Evolutionary conservation across 2,888 invertebrate genomes (phyloP), one percentile per base, ranked within the genome.

Genomic region (Meloe dianella): DNA sequence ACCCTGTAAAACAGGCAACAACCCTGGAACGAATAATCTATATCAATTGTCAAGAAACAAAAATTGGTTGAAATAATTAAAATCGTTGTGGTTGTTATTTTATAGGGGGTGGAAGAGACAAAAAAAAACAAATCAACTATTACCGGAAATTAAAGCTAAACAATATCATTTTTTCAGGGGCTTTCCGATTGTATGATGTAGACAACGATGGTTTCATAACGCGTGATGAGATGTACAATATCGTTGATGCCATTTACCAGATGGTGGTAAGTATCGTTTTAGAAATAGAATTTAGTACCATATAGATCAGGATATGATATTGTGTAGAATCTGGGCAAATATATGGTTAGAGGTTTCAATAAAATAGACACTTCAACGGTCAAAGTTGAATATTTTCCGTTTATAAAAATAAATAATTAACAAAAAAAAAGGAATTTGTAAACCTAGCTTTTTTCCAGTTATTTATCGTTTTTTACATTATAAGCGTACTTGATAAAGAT

Each of bases 121-220:
- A 20, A 20, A 20, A 47, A 47, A 47, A 47, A 20, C 22, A 20
- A 20, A 22, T 29, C 38, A n/a, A 38, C 14, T 20, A 47, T 66
- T 68, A n/a, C n/a, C n/a, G n/a, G n/a, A n/a, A n/a, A n/a, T n/a
- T n/a, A n/a, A n/a, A 27, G 4, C 27, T 27, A 4, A 27, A 27
- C 27, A 2, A 27, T 27, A 3, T 73, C 41, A n/a, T 73, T 57
- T 85, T n/a, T 87, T 61, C 88, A 97, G 97, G 97, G 97, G 97
- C 97, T 66, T 97, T 97, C 85, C 90, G 95, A 80, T 88, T 97
- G 51, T 97, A 97, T 84, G 97, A 97, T 84, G 95, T 96, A 71
- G 96, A 97, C 87, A 95, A 96, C 85, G 96, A 97, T 80, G 97
- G 97, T 17, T 97, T 93, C 84, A 97, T 97, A 82, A 97, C 97